Evolutionary conservation across 2,797 vertebrate species (phyloP), one percentile per base, ranked within the genome.

Genomic region (Danio aesculapii): DNA sequence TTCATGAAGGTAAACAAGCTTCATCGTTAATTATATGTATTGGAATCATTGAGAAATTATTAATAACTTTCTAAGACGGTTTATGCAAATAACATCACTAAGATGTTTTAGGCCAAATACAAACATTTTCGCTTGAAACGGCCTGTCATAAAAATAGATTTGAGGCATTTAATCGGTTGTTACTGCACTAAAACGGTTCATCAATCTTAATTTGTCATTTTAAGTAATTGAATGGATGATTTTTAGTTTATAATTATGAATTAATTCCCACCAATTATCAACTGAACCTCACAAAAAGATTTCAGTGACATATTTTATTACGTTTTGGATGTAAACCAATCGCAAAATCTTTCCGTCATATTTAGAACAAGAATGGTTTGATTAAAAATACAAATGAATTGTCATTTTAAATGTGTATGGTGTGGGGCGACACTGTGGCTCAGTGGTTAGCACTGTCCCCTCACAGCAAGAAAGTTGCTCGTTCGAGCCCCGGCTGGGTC

Each of bases 1-100:
- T 87, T 85, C 30, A 87, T 83, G 52, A 44, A 73, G 19, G 70
- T 83, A 83, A 87, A 90, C 84, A 86, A 86, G 81, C 85, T 79
- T 84, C 55, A 55, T 67, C 67, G 67, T 64, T 86, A 86, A 86
- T 89, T 85, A 79, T 73, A 85, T 85, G 84, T 61, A 78, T 77
- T 75, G 76, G 74, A 84, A 50, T 86, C 69, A 74, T 77, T 84
- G 50, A 77, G 79, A 86, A 77, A 84, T 84, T 86, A 83, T 86
- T 83, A 85, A 86, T 84, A 86, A 81, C 78, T 57, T 84, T 81
- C 78, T 76, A 66, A 85, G 77, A 74, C 72, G 44, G 7, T 17
- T 64, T 70, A 84, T 84, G 75, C 62, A 83, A 79, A 84, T 81
- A 59, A 21, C 44, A 81, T 62, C 16, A 79, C 52, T 41, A 19